phyloP scores from a whole-genome alignment of 2,113 vertebrate species.

The Polypterus senegalus region DNA sequence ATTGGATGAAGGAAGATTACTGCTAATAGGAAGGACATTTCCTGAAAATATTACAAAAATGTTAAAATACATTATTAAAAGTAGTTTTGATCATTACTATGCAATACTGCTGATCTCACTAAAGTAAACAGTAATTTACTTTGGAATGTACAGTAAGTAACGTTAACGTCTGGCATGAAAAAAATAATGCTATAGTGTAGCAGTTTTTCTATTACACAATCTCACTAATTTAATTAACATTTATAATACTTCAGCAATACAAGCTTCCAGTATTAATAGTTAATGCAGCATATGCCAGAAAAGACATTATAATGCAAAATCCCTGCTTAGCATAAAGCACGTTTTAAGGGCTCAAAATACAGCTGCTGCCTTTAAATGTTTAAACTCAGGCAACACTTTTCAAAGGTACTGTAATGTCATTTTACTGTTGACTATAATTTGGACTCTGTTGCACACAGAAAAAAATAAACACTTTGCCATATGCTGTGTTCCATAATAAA shows the following conservation, averaged over 20 bases:
- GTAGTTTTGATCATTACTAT: too few relatives aligned
- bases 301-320: not conserved
- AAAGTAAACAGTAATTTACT: too few relatives aligned
- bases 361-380: constrained; percentile 30
- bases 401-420: constrained; percentile 26
- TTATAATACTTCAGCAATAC: not conserved
- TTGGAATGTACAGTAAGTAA: too few relatives aligned
- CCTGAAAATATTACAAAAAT: too few relatives aligned
- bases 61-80: too few relatives aligned
- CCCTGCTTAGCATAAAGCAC: not conserved
- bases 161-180: too few relatives aligned
- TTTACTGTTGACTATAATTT: constrained; percentile 27
- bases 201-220: not conserved
- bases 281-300: constrained; percentile 1
- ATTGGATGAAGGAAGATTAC: too few relatives aligned
- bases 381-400: constrained; percentile 25
- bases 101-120: too few relatives aligned
- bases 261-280: not conserved
- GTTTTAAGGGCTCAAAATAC: constrained; percentile 10
- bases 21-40: too few relatives aligned
- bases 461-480: constrained; percentile 30
- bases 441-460: constrained; percentile 34
- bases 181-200: not conserved
- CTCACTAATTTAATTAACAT: too few relatives aligned
- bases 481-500: constrained; percentile 33